Base-by-base conservation (phyloP, 2,888 invertebrate species). In the Miltochrista miniata region DNA sequence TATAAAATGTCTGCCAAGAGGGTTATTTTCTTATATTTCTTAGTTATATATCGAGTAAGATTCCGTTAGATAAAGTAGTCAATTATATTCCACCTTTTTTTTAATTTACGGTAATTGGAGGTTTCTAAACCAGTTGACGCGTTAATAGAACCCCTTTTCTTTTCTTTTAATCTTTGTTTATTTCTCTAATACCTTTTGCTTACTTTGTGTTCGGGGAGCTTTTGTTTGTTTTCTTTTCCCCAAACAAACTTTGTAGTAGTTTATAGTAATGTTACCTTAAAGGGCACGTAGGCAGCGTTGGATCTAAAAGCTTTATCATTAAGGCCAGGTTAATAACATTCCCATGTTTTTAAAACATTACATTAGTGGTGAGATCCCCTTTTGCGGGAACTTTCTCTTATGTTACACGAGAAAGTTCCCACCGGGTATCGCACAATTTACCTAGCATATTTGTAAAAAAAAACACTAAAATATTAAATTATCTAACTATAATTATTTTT, bases 11-110 rank as follows among this genome's bases (percentile, higher is more conserved):
- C 76, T 72, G 44, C 15, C 39, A 55, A 47, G 15, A 46, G 63
- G n/a, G n/a, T n/a, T n/a, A n/a, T n/a, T n/a, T n/a, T 61, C 60
- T 69, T 69, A 74, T 72, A 76, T 72, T 64, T 68, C 64, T 62
- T 51, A 55, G 41, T 51, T 52, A 56, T 64, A 72, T 76, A 75
- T 65, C 65, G 68, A 73, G 66, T 70, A 72, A 70, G 70, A 72
- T 69, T 70, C 54, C 48, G 63, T 52, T 50, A 68, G 74, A 80
- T 79, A 72, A 80, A 76, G 75, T 55, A 60, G 59, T 71, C 62
- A 75, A 82, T 83, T 77, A 67, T 83, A 72, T 81, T 65, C 59
- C 30, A 57, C 41, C 71, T 68, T 69, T 65, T 57, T 51, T 62
- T 70, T 60, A 61, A 68, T 70, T 67, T 61, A 51, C 43, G 45